Evolutionary conservation across 2,797 vertebrate species (phyloP).

Genomic region (Centropyge bicolor): DNA sequence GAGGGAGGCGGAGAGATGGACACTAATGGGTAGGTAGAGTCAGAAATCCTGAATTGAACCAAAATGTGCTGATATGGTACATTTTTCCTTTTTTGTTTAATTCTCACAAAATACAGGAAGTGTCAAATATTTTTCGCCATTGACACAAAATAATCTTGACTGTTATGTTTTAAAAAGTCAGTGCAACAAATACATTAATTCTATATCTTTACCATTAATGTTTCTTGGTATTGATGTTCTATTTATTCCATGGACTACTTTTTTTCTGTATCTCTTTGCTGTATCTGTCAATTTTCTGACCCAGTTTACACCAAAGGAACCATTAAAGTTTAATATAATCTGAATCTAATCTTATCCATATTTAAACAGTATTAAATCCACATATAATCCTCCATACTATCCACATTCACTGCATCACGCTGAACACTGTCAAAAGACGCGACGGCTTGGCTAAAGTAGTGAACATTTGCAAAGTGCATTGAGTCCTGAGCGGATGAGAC

Average conservation of each 20-base stretch:
- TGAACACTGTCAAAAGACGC: neutral
- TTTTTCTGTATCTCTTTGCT: constrained; percentile 35
- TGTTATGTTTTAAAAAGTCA: neutral
- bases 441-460: neutral
- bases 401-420: constrained; percentile 7
- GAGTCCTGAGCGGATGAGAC: neutral
- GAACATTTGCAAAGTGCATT: neutral
- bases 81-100: neutral
- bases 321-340: constrained; percentile 57
- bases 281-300: constrained; percentile 48
- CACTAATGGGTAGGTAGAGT: constrained; percentile 86
- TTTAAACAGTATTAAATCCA: constrained; percentile 41
- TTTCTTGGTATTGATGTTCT: neutral
- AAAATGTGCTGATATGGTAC: neutral
- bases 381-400: constrained; percentile 20
- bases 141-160: neutral
- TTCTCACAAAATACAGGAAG: neutral
- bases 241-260: constrained; percentile 5
- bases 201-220: neutral
- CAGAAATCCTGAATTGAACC: neutral
- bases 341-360: constrained; percentile 39
- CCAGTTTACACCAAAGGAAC: constrained; percentile 49
- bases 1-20: constrained; percentile 99
- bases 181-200: neutral
- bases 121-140: neutral